A percentile compares a stretch with the other conserved stretches of the same genome.
Conservation (phyloP, 2,797 vertebrate genomes). For the Hydrolagus colliei region DNA sequence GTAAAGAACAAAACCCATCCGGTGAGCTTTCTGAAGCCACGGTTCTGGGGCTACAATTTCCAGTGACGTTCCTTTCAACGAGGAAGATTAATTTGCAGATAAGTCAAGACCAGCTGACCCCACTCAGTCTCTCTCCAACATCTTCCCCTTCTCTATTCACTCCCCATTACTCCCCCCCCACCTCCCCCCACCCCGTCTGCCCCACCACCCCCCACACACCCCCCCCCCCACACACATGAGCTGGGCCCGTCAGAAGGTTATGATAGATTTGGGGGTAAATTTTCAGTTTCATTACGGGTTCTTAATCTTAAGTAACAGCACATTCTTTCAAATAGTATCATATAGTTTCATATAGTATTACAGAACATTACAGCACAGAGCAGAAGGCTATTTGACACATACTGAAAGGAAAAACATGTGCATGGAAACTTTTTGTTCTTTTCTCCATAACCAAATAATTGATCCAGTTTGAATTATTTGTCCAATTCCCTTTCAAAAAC, state of each 20-base stretch:
- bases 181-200: too few relatives aligned
- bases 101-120: not conserved
- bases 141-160: not conserved
- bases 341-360: too few relatives aligned
- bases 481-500: too few relatives aligned
- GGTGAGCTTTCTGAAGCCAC: not conserved
- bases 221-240: not conserved
- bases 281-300: not conserved
- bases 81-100: not conserved
- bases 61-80: not conserved
- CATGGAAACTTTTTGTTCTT: too few relatives aligned
- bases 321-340: too few relatives aligned
- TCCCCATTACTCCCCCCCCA: not conserved
- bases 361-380: too few relatives aligned
- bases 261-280: not conserved
- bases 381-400: too few relatives aligned
- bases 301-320: too few relatives aligned
- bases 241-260: not conserved
- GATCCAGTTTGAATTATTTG: too few relatives aligned
- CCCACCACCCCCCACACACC: not conserved
- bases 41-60: not conserved
- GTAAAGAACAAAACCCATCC: constrained; percentile 21
- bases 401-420: too few relatives aligned
- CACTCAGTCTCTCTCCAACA: not conserved
- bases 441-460: too few relatives aligned